A percentile compares a stretch with the other conserved stretches of the same genome.
Conservation (phyloP, 1,140 invertebrate genomes). For the Pantala flavescens region DNA sequence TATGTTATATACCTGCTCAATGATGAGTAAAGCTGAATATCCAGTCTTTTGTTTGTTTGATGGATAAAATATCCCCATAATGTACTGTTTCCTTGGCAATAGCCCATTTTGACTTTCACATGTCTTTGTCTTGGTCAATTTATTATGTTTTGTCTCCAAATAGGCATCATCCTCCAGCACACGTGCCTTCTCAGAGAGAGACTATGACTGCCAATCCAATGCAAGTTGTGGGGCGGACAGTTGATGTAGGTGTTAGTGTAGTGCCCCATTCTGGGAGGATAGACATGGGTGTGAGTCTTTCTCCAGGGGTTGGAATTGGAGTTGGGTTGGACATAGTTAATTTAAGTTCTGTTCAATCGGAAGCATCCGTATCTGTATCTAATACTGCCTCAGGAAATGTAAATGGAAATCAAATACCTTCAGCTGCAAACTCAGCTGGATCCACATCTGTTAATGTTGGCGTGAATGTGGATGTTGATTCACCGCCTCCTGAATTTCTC, state of each 20-base stretch:
- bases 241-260: not conserved
- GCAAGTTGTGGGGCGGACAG: not conserved
- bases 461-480: not conserved
- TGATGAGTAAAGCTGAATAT: too few species aligned
- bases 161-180: not conserved
- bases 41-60: too few species aligned
- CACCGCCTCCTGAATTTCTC: not conserved
- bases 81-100: too few species aligned
- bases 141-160: too few species aligned
- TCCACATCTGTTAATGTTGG: not conserved
- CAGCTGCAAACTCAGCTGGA: not conserved
- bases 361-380: not conserved
- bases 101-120: too few species aligned
- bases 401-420: not conserved
- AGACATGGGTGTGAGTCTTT: not conserved
- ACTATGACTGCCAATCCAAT: not conserved
- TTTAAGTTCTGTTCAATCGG: not conserved
- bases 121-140: too few species aligned
- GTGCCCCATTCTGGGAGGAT: not conserved
- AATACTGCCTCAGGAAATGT: not conserved
- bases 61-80: too few species aligned
- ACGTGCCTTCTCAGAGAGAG: not conserved
- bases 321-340: not conserved
- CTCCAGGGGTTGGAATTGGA: not conserved
- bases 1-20: too few species aligned